Conservation (phyloP, 2,113 vertebrate genomes). For the Parotia lawesii region DNA sequence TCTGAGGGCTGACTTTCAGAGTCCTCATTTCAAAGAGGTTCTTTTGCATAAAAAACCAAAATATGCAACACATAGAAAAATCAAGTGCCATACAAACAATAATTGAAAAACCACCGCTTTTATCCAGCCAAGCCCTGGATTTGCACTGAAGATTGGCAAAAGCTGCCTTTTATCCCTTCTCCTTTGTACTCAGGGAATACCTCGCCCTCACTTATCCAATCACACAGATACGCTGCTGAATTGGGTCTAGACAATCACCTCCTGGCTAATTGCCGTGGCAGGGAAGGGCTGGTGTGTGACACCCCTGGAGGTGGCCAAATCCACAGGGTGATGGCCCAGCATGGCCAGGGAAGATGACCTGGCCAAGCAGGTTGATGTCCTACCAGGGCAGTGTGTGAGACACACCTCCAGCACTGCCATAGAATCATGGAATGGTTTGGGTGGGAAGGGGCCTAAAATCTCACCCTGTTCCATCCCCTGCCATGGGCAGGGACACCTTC, state of each 20-base stretch:
- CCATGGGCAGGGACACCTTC: neutral
- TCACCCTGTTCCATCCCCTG: neutral
- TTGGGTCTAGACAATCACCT: neutral
- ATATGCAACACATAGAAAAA: neutral
- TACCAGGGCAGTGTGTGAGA: fast-evolving
- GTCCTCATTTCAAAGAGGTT: neutral
- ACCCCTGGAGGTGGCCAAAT: neutral
- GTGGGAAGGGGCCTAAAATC: neutral
- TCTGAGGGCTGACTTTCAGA: neutral
- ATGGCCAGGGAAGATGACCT: fast-evolving
- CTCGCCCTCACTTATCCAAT: neutral
- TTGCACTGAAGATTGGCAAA: neutral
- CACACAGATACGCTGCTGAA: neutral
- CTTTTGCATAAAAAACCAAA: neutral
- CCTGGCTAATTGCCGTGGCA: neutral
- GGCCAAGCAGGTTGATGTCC: neutral
- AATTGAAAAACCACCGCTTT: neutral
- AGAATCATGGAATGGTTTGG: neutral
- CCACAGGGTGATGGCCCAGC: neutral
- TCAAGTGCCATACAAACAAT: neutral
- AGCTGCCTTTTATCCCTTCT: neutral
- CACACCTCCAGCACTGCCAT: neutral
- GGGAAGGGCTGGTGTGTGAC: neutral
- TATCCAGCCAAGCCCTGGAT: neutral
- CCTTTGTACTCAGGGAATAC: neutral